These are phyloP conservation scores for Anthoptus insignis DNA, from an alignment of 2,888 invertebrate species.

Conservation along the genomic window DNA sequence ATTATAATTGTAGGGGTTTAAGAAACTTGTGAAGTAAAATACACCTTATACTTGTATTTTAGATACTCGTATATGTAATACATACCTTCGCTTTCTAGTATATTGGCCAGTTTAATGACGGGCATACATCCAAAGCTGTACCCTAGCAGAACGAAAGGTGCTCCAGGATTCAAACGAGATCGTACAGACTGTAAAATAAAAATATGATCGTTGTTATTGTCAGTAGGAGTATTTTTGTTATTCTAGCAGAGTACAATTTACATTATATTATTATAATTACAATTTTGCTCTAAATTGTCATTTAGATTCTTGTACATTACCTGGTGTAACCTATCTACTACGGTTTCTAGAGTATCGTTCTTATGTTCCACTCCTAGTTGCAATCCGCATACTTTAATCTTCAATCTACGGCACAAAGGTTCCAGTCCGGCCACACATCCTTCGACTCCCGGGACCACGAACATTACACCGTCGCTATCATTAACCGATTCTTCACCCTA, in stretches of 20 bases:
- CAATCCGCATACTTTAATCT: conserved; percentile 82
- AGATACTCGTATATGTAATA: background rate
- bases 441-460: conserved; percentile 90
- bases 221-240: too few relatives aligned
- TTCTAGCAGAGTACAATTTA: too few relatives aligned
- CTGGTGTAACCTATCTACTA: conserved; percentile 83
- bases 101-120: conserved; percentile 91
- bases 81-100: conserved; percentile 89
- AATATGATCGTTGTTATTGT: too few relatives aligned
- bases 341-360: conserved; percentile 74
- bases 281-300: background rate
- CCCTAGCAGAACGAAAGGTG: conserved; percentile 92
- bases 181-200: conserved; percentile 87
- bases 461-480: conserved; percentile 80
- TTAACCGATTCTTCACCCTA: conserved; percentile 78
- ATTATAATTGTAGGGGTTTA: background rate
- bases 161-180: conserved; percentile 84
- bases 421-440: conserved; percentile 86
- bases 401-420: conserved; percentile 80
- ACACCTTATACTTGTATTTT: too few relatives aligned
- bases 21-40: too few relatives aligned
- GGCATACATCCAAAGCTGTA: conserved; percentile 96
- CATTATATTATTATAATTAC: too few relatives aligned
- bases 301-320: too few relatives aligned
- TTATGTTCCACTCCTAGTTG: conserved; percentile 81